Base-by-base conservation (phyloP, 2,797 vertebrate species). In the Benthosema pterotum region DNA sequence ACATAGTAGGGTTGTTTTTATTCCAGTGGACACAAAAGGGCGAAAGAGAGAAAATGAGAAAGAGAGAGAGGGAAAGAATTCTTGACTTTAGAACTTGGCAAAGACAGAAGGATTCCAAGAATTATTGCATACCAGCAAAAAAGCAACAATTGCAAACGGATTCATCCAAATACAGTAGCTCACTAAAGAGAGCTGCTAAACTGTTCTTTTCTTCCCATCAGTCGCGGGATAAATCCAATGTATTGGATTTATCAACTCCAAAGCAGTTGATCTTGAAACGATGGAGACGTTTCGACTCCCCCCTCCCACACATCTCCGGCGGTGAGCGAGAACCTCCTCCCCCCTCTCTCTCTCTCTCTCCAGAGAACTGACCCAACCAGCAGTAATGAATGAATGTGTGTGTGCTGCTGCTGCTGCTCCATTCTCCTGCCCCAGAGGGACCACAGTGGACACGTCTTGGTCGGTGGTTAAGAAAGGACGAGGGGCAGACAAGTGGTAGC, bases 381-480 rank as follows among this genome's bases (percentile, higher is more conserved):
- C 46, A 47, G 38, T 67, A 67, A 69, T 67, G 63, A 76, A 76
- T 64, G 73, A 43, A 75, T 60, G 48, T 61, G 47, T 64, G 72
- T 25, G 32, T 11, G 32, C 8, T 32, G 22, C 48, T 11, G 32
- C 8, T 32, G 22, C 48, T 48, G 22, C 55, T 56, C 28, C 4
- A 42, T 22, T 65, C 14, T 14, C 19, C 12, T 45, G 58, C 69
- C 76, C 53, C 32, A 1, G n/a, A n/a, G 52, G 61, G 52, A 69
- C 32, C 54, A 25, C 3, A 5, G 50, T 17, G 65, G 68, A 65
- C 63, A 77, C 51, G 52, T 58, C 18, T 69, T 0, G 63, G 46
- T 51, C 60, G 58, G 43, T 54, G 14, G 43, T 47, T 8, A 51
- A 6, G 50, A 25, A 58, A 16, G 62, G 53, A n/a, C 52, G 56